Percentiles rank a stretch among this genome's conserved stretches.
Evolutionary conservation across 2,113 vertebrate species (phyloP).

Genomic region (Hypocryptadius cinnamomeus): DNA sequence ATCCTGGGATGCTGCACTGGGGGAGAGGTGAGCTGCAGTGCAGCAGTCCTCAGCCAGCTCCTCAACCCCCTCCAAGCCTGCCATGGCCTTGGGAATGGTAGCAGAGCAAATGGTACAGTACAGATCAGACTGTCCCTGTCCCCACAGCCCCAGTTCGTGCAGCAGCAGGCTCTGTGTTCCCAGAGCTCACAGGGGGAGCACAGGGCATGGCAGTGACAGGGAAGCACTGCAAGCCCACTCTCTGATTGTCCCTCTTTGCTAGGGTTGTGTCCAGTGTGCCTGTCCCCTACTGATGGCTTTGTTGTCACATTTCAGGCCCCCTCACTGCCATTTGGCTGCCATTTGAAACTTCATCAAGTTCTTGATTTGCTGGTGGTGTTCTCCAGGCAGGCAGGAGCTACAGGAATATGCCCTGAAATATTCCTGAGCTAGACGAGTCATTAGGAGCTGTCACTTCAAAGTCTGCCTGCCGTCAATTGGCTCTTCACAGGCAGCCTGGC

Average conservation of each 20-base stretch:
- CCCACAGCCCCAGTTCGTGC: background rate
- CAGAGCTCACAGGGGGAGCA: background rate
- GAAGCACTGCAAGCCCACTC: background rate
- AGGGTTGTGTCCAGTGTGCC: rapidly evolving
- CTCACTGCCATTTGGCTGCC: background rate
- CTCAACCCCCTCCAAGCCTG: background rate
- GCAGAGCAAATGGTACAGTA: background rate
- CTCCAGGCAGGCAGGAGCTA: background rate
- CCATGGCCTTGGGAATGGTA: rapidly evolving
- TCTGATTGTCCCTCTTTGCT: background rate
- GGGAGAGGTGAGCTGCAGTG: constrained; percentile 13
- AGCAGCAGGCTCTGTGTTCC: background rate
- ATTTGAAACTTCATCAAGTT: background rate
- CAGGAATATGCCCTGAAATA: background rate
- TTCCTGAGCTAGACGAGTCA: background rate
- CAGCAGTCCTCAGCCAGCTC: background rate
- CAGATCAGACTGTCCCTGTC: background rate
- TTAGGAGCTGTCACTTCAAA: constrained; percentile 13
- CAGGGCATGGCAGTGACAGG: background rate
- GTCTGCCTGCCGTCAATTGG: background rate
- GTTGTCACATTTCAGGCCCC: background rate
- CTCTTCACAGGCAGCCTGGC: background rate
- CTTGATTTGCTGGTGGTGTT: background rate
- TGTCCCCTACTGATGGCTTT: background rate
- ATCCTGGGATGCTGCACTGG: background rate